These are phyloP conservation scores for Chydorus sphaericus DNA, from an alignment of 2,888 invertebrate species.

Conservation along the genomic window DNA sequence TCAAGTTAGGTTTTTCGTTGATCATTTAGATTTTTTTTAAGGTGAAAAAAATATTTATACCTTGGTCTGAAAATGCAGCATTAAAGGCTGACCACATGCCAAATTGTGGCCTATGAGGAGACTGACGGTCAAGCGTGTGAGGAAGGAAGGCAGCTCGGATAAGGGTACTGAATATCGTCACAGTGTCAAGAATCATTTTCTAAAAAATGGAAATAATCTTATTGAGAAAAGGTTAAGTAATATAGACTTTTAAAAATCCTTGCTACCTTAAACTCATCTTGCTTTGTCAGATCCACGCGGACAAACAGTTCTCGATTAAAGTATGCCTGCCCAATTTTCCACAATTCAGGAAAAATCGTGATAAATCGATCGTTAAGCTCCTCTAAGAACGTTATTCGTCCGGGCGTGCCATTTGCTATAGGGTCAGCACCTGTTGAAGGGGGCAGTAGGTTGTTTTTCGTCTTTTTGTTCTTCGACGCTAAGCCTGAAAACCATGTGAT, in stretches of 20 bases:
- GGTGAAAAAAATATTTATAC: background rate
- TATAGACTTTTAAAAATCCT: background rate
- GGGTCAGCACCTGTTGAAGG: background rate
- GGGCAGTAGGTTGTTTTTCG: slow-evolving; percentile 11
- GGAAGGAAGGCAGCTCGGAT: slow-evolving; percentile 56
- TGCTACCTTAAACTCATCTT: slow-evolving; percentile 60
- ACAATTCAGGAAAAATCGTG: slow-evolving; percentile 73
- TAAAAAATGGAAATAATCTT: slow-evolving; percentile 26
- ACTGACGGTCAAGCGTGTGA: slow-evolving; percentile 38
- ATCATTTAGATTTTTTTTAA: background rate
- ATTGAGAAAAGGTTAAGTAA: no score
- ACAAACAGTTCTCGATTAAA: slow-evolving; percentile 74
- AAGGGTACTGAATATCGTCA: slow-evolving; percentile 56
- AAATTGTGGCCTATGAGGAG: slow-evolving; percentile 30
- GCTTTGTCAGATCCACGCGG: slow-evolving; percentile 53
- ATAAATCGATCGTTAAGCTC: slow-evolving; percentile 59
- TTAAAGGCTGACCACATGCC: slow-evolving; percentile 33
- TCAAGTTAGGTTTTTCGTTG: background rate
- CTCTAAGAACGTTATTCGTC: slow-evolving; percentile 60
- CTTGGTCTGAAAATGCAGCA: slow-evolving; percentile 16
- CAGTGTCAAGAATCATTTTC: slow-evolving; percentile 64
- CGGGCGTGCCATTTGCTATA: slow-evolving; percentile 26
- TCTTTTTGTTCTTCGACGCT: slow-evolving; percentile 17
- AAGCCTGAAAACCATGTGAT: background rate
- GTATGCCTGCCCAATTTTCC: slow-evolving; percentile 90